Conservation (phyloP, 2,888 invertebrate species). For the Seira musarum region DNA sequence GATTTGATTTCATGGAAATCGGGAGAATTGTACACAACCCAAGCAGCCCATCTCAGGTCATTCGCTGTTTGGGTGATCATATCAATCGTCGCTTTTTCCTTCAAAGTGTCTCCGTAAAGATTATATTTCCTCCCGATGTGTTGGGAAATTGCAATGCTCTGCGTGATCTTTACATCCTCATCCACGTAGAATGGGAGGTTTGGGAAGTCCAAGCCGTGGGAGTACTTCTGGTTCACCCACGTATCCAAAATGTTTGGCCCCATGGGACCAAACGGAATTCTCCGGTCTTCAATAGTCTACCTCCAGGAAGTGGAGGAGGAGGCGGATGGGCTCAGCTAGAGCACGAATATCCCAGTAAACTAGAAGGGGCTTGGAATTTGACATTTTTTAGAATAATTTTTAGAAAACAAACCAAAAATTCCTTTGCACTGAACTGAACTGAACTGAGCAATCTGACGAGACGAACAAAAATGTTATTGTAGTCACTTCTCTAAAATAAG, state of each 20-base stretch:
- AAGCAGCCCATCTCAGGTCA: conserved; percentile 37
- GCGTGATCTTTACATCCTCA: conserved; percentile 37
- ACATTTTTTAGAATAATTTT: conserved; percentile 9
- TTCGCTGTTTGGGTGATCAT: conserved; percentile 31
- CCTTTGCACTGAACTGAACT: no score
- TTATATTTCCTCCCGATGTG: conserved; percentile 39
- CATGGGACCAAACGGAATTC: conserved; percentile 25
- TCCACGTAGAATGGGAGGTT: conserved; percentile 40
- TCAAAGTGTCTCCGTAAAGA: conserved; percentile 26
- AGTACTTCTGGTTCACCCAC: conserved; percentile 38
- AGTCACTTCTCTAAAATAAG: no score
- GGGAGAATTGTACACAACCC: conserved; percentile 30
- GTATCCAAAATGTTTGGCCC: background rate
- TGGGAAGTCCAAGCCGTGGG: conserved; percentile 42
- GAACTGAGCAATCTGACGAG: no score
- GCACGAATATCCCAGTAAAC: conserved; percentile 51
- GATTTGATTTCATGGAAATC: conserved; percentile 47
- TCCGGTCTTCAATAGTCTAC: conserved; percentile 48
- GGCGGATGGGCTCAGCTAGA: conserved; percentile 31
- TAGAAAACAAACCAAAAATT: no score
- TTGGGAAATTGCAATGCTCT: conserved; percentile 37
- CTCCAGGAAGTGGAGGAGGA: conserved; percentile 32
- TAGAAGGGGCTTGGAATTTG: conserved; percentile 27
- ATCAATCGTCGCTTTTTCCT: conserved; percentile 32
- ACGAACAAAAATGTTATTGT: no score